Evolutionary conservation across 2,888 invertebrate genomes (phyloP).

Genomic region (Lepidochrysops patricia): DNA sequence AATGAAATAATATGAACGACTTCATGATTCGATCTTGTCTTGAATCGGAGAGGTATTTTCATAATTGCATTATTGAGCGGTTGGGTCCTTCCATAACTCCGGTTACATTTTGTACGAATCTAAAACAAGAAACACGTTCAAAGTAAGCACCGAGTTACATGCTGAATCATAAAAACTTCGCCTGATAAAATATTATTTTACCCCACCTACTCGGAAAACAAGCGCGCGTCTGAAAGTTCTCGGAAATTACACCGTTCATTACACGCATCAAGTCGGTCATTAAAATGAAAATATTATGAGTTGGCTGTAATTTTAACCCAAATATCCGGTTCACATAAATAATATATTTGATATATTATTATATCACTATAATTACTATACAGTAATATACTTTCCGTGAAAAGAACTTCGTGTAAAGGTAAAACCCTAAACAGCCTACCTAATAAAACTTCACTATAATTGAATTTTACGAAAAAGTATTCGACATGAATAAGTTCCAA

Average conservation of each 20-base stretch:
- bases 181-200: neutral
- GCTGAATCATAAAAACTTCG: neutral
- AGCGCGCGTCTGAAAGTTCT: slow-evolving; percentile 33
- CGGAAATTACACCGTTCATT: slow-evolving; percentile 46
- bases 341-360: no score
- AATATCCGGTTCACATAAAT: neutral
- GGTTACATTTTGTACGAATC: slow-evolving; percentile 33
- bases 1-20: slow-evolving; percentile 58
- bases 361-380: no score
- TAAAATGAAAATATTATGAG: neutral
- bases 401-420: no score
- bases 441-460: neutral
- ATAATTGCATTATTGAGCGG: slow-evolving; percentile 64
- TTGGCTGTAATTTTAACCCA: neutral
- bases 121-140: slow-evolving; percentile 40
- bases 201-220: slow-evolving; percentile 24
- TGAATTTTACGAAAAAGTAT: neutral
- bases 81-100: slow-evolving; percentile 31
- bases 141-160: neutral
- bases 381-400: no score
- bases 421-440: no score
- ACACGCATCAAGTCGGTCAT: slow-evolving; percentile 35
- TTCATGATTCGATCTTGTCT: slow-evolving; percentile 52
- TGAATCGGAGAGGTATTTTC: slow-evolving; percentile 56
- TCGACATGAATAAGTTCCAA: neutral